phyloP scores from a whole-genome alignment of 2,888 invertebrate species.

The Ptychoptera contaminata region DNA sequence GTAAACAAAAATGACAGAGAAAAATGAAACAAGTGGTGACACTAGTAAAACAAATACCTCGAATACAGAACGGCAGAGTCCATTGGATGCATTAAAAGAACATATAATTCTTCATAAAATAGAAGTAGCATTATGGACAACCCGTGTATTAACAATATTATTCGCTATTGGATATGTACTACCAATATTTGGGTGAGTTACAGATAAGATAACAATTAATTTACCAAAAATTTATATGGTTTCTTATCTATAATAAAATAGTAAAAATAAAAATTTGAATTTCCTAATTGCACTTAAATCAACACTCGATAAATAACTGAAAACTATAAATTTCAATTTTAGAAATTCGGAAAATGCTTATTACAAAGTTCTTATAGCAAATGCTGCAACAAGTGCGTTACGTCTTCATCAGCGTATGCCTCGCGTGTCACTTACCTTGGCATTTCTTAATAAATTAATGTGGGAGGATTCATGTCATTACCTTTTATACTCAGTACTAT shows the following conservation, averaged over 20 bases:
- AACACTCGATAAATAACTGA: background rate
- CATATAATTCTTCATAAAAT: constrained; percentile 71
- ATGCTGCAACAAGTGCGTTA: constrained; percentile 89
- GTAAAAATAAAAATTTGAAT: constrained; percentile 4
- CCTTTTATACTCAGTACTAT: constrained; percentile 86
- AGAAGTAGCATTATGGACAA: constrained; percentile 74
- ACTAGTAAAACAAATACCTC: background rate
- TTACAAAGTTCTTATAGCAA: constrained; percentile 80
- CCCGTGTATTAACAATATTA: constrained; percentile 67
- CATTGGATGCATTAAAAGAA: constrained; percentile 47
- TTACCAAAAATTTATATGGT: background rate
- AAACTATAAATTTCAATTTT: constrained; percentile 18
- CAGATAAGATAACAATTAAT: background rate
- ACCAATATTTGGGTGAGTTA: constrained; percentile 73
- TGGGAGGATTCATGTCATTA: constrained; percentile 94
- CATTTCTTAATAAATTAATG: constrained; percentile 66
- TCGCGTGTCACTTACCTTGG: constrained; percentile 60
- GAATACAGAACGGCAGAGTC: constrained; percentile 30
- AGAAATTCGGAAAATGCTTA: constrained; percentile 67
- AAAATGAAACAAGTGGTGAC: constrained; percentile 1
- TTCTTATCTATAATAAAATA: constrained; percentile 3
- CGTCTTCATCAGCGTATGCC: constrained; percentile 90
- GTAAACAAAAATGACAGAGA: constrained; percentile 8
- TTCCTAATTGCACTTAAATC: background rate
- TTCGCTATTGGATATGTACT: constrained; percentile 73